Conservation (phyloP, 2,113 vertebrate genomes). For the Ornithorhynchus anatinus region DNA sequence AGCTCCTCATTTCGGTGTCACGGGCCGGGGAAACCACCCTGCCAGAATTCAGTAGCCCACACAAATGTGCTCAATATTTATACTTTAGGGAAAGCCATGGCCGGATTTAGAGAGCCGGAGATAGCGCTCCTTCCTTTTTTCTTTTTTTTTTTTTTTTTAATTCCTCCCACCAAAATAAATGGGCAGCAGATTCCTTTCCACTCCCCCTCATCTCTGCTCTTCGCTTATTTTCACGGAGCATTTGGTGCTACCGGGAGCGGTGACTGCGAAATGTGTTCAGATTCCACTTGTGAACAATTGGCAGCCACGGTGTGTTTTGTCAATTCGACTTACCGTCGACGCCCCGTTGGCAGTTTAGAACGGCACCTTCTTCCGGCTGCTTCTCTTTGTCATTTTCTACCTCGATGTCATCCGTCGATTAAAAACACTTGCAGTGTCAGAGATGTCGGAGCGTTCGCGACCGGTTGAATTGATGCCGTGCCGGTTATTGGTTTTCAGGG, state of each 20-base stretch:
- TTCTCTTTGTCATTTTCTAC: not conserved
- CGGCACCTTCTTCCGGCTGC: not conserved
- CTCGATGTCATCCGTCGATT: not conserved
- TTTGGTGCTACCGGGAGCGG: conserved; percentile 27
- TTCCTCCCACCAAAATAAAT: conserved; percentile 4
- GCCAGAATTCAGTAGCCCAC: conserved; percentile 22
- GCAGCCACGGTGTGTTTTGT: conserved; percentile 5
- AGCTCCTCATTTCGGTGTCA: conserved; percentile 31
- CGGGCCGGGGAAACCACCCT: conserved; percentile 11
- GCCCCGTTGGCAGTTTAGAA: not conserved
- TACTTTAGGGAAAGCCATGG: conserved; percentile 29
- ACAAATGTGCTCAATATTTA: conserved; percentile 17
- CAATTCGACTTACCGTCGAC: not conserved
- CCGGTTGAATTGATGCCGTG: conserved; percentile 46
- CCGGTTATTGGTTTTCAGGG: conserved; percentile 76
- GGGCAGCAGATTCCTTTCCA: conserved; percentile 10
- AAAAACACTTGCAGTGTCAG: not conserved
- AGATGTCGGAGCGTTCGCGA: not conserved
- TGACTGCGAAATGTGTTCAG: not conserved
- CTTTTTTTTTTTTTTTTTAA: not conserved
- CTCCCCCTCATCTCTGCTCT: not conserved
- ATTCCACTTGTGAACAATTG: conserved; percentile 1
- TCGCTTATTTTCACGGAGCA: conserved; percentile 11
- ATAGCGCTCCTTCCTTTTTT: not conserved
- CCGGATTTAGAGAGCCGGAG: conserved; percentile 45